Conservation (phyloP, 2,113 vertebrate genomes). For the Embiotoca jacksoni region DNA sequence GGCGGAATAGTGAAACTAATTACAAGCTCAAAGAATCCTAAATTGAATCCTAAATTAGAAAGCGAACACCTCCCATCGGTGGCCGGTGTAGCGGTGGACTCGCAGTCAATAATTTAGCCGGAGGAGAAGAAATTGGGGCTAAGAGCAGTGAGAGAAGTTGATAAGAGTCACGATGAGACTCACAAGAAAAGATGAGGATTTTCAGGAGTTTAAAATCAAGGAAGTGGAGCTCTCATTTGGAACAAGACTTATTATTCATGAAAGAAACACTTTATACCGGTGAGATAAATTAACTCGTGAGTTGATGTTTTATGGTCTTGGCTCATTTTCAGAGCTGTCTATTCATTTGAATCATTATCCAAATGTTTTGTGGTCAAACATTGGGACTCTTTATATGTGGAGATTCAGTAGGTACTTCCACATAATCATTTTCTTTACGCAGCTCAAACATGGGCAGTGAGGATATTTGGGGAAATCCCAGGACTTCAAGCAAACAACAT, state of each 20-base stretch:
- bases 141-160: constrained; percentile 19
- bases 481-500: background rate
- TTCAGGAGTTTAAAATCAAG: background rate
- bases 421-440: no score
- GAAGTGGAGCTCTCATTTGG: background rate
- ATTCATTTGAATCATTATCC: background rate
- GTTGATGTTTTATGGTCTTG: no score
- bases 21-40: constrained; percentile 74
- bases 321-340: no score
- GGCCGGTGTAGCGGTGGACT: constrained; percentile 51
- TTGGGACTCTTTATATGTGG: no score
- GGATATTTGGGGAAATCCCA: background rate
- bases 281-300: no score
- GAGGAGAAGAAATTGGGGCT: constrained; percentile 44
- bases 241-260: background rate
- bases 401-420: background rate
- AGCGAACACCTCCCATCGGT: constrained; percentile 77
- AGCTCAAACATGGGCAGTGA: no score
- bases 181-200: no score
- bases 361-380: background rate
- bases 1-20: constrained; percentile 73
- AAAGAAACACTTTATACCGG: no score
- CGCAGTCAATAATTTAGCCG: constrained; percentile 67
- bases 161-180: constrained; percentile 1
- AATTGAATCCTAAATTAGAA: constrained; percentile 79